These are phyloP conservation scores for Apotomis betuletana DNA, from an alignment of 2,888 invertebrate genomes.

Conservation along the genomic window DNA sequence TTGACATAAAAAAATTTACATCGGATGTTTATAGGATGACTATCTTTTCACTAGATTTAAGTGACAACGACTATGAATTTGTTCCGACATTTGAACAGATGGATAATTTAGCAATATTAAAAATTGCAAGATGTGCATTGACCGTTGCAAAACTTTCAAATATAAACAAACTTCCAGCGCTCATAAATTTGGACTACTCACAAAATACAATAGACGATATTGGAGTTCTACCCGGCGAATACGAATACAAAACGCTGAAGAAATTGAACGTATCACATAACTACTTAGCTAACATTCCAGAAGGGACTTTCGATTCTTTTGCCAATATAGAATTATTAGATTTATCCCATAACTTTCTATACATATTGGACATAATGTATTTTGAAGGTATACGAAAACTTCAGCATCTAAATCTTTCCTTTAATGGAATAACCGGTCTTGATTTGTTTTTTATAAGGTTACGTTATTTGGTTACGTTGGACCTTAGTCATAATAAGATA, in stretches of 20 bases:
- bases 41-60: conserved; percentile 54
- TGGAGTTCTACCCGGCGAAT: conserved; percentile 39
- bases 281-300: conserved; percentile 54
- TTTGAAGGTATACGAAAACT: conserved; percentile 64
- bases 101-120: conserved; percentile 53
- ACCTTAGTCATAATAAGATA: conserved; percentile 60
- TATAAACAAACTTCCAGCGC: conserved; percentile 43
- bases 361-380: conserved; percentile 51
- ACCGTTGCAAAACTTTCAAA: conserved; percentile 56
- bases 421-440: conserved; percentile 60
- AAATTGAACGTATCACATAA: conserved; percentile 63
- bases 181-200: conserved; percentile 61
- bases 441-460: conserved; percentile 62
- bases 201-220: conserved; percentile 59
- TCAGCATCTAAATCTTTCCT: conserved; percentile 57
- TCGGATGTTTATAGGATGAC: background rate
- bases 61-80: conserved; percentile 47
- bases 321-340: conserved; percentile 56
- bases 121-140: conserved; percentile 58
- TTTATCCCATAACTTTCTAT: conserved; percentile 63
- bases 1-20: background rate
- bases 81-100: conserved; percentile 52
- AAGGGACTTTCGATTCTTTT: conserved; percentile 57
- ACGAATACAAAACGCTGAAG: conserved; percentile 50
- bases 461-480: conserved; percentile 54